Evolutionary conservation across 1,140 invertebrate species (phyloP), one percentile per base, ranked within the genome.

Genomic region (Diorhabda carinulata): DNA sequence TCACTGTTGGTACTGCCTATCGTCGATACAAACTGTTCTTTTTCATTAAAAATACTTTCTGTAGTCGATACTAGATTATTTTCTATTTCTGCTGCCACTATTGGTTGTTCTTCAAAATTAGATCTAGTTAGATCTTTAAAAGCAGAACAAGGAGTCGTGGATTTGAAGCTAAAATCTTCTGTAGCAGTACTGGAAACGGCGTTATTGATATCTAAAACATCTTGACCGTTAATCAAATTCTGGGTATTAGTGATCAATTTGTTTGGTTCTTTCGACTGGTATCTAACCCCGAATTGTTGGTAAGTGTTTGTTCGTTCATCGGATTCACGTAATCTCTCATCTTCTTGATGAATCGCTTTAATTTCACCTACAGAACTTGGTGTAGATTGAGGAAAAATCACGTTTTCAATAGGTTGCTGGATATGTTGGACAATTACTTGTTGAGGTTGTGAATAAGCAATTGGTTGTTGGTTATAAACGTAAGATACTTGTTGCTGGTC

Each of bases 171-270:
- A n/a, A n/a, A 8, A 4, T 66, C 43, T 6, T 67, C 8, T 3
- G 43, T 7, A 9, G 74, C 72, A 2, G 75, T 73, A 25, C 25
- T 25, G 25, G 25, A 25, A n/a, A 78, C 78, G 2, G 84, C 83
- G 25, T 82, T 79, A 72, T 87, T 87, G 4, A 87, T 86, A 74
- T 81, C 82, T 45, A 87, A 70, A 9, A 87, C 81, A 79, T 87
- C 86, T 73, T 84, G 81, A 71, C 85, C 86, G 8, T 82, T 80
- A 62, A 87, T 83, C 6, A 86, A 76, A 79, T 86, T 82, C 74
- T 83, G 83, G 4, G 85, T 86, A 8, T 81, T 84, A 60, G 83
- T 82, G 5, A 86, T 83, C 52, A 86, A 70, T 77, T 80, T 84
- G 6, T 65, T 69, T 3, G 63, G 72, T 47, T 8, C 7, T 57